These are phyloP conservation scores for Ormyrus labotus DNA, from an alignment of 2,888 invertebrate species.

Conservation along the genomic window DNA sequence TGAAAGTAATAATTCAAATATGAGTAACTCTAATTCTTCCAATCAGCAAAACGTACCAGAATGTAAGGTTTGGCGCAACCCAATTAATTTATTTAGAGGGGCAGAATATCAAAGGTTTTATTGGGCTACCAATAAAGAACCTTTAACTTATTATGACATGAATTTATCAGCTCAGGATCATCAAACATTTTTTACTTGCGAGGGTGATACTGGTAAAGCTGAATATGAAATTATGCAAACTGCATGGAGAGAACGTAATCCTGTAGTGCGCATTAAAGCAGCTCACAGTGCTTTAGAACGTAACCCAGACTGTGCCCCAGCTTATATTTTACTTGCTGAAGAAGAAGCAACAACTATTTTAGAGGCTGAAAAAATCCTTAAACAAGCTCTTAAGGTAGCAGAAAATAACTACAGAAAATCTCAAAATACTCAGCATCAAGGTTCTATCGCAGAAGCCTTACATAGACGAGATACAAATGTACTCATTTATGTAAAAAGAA, in stretches of 20 bases:
- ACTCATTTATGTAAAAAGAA: slow-evolving; percentile 93
- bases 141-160: slow-evolving; percentile 99
- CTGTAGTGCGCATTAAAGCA: slow-evolving; percentile 92
- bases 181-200: slow-evolving; percentile 96
- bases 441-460: slow-evolving; percentile 83
- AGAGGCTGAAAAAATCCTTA: slow-evolving; percentile 90
- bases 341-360: slow-evolving; percentile 95
- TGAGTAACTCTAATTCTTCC: slow-evolving; percentile 68
- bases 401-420: slow-evolving; percentile 88
- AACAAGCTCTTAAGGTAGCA: slow-evolving; percentile 89
- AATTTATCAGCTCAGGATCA: slow-evolving; percentile 99
- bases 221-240: slow-evolving; percentile 97
- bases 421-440: slow-evolving; percentile 88
- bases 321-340: slow-evolving; percentile 95
- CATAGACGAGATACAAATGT: slow-evolving; percentile 93
- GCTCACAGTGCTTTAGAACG: slow-evolving; percentile 91
- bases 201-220: slow-evolving; percentile 89
- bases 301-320: slow-evolving; percentile 95
- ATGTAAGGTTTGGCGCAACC: slow-evolving; percentile 98
- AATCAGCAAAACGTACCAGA: slow-evolving; percentile 81
- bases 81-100: slow-evolving; percentile 94
- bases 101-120: slow-evolving; percentile 98
- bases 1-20: slow-evolving; percentile 69
- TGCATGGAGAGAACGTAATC: slow-evolving; percentile 97
- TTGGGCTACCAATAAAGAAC: slow-evolving; percentile 93